These are phyloP conservation scores for Amphipyra tragopoginis DNA, from an alignment of 2,888 invertebrate genomes.

Conservation along the genomic window DNA sequence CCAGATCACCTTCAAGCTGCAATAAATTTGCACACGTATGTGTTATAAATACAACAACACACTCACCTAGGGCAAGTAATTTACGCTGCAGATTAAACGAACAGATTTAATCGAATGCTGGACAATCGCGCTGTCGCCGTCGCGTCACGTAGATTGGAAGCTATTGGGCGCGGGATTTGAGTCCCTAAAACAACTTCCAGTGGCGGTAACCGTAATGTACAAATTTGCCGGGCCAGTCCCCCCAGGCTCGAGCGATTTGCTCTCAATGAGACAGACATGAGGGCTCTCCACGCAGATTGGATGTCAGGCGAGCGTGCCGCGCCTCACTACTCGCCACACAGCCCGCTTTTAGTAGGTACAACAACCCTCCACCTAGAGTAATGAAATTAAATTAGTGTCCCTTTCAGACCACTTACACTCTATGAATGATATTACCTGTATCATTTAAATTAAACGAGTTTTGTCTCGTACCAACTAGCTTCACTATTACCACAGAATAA, in stretches of 20 bases:
- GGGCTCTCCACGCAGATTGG: constrained; percentile 82
- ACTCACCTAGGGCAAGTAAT: not conserved
- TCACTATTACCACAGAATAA: no score
- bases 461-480: constrained; percentile 21
- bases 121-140: constrained; percentile 14
- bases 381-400: constrained; percentile 79
- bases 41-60: constrained; percentile 1
- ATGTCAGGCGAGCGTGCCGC: constrained; percentile 73
- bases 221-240: constrained; percentile 61
- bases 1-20: constrained; percentile 6
- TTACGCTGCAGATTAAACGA: constrained; percentile 10
- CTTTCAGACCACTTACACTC: constrained; percentile 63
- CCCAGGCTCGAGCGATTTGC: constrained; percentile 73
- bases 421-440: constrained; percentile 50
- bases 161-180: constrained; percentile 40
- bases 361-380: constrained; percentile 72
- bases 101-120: constrained; percentile 24
- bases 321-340: constrained; percentile 60
- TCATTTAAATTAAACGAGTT: constrained; percentile 52
- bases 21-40: not conserved
- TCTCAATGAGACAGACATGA: constrained; percentile 80
- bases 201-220: constrained; percentile 45
- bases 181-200: constrained; percentile 55
- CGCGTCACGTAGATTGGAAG: constrained; percentile 35
- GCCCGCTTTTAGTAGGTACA: constrained; percentile 62